Percentiles rank a stretch among this genome's conserved stretches.
These are phyloP conservation scores for Zosterops pallidus DNA, from an alignment of 2,113 vertebrate genomes.

Conservation along the genomic window DNA sequence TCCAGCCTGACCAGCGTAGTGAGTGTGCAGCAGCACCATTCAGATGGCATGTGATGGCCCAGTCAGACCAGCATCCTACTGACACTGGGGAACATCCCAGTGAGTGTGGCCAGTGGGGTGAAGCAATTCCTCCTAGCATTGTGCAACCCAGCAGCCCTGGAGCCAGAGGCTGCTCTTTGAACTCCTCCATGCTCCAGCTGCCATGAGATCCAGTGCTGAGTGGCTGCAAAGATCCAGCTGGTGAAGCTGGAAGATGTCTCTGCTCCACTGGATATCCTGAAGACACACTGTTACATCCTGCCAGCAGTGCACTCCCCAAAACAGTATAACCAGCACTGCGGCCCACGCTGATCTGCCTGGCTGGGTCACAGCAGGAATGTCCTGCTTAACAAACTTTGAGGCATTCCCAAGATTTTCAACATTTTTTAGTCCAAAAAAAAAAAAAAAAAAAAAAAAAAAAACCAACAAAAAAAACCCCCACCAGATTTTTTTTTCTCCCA, in stretches of 20 bases:
- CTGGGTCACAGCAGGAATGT: neutral
- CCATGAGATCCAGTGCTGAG: neutral
- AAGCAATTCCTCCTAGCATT: neutral
- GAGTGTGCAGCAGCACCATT: fast-evolving
- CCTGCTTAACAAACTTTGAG: neutral
- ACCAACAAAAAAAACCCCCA: fast-evolving
- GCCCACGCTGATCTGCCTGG: neutral
- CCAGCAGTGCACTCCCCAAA: neutral
- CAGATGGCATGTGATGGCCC: neutral
- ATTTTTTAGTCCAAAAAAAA: neutral
- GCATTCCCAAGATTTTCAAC: neutral
- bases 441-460: neutral
- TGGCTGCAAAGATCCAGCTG: neutral
- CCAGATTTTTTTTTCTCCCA: neutral
- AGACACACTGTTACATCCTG: no score
- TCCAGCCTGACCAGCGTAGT: neutral
- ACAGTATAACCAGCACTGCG: fast-evolving
- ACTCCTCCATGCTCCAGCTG: neutral
- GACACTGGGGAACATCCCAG: neutral
- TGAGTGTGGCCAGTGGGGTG: fast-evolving
- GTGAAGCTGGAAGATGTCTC: neutral
- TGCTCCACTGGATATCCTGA: neutral
- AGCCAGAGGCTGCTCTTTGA: neutral
- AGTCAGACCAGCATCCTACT: neutral
- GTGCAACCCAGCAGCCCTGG: fast-evolving